Conservation (phyloP, 2,888 invertebrate genomes). For the Cerastis leucographa region DNA sequence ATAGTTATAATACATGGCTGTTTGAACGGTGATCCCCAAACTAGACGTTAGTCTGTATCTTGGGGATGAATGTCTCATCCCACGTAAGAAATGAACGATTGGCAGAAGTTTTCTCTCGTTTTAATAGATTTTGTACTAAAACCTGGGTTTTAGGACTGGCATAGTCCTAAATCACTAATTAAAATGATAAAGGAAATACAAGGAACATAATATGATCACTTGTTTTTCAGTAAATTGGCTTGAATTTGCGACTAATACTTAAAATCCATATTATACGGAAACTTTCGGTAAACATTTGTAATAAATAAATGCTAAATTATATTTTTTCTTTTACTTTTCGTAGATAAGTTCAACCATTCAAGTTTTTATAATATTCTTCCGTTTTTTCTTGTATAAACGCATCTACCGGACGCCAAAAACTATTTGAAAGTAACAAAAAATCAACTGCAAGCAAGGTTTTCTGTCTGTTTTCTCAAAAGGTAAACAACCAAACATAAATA, state of each 20-base stretch:
- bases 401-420: not conserved
- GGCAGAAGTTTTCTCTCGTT: not conserved
- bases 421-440: slow-evolving; percentile 9
- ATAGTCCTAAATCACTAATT: too few species aligned
- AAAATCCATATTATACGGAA: too few species aligned
- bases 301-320: too few species aligned
- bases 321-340: not conserved
- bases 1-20: too few species aligned
- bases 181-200: not conserved
- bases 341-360: not conserved
- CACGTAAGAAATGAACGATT: not conserved
- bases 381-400: not conserved
- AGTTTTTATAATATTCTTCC: not conserved
- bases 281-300: too few species aligned
- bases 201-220: not conserved
- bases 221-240: not conserved
- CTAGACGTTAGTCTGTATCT: too few species aligned
- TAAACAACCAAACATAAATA: slow-evolving; percentile 12
- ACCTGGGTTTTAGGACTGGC: not conserved
- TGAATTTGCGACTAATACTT: too few species aligned
- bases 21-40: too few species aligned
- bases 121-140: too few species aligned
- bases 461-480: slow-evolving; percentile 30
- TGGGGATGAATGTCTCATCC: not conserved
- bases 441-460: not conserved